Base-by-base conservation (phyloP, 2,797 vertebrate genomes). In the Amniataba percoides region DNA sequence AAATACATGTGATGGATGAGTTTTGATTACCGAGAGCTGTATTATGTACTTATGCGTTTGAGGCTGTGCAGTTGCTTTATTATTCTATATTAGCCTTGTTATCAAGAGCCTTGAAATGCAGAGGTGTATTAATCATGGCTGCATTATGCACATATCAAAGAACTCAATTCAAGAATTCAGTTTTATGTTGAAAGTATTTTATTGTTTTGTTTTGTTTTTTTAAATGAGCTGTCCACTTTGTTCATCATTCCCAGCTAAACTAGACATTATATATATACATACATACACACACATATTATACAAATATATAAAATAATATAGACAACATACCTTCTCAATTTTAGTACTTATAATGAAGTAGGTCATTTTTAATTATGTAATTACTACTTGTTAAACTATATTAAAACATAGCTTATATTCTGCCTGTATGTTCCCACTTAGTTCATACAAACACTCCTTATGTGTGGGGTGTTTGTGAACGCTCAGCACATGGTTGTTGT, bases 401-500 rank as follows among this genome's bases (percentile, higher is more conserved):
- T 23, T 21, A 15, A 15, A 53, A 40, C 21, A 53, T 9, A 49
- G n/a, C 15, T 40, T 7, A 25, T 21, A 46, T 48, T 31, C 5
- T 59, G 21, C 21, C 13, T 59, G 1, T 42, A 65, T 66, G 27
- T 56, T 68, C 23, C 67, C n/a, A 21, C 49, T 14, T 56, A 2
- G 74, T 51, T 53, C 51, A 48, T 42, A 63, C 46, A 60, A 19
- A 40, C 27, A 59, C 43, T 10, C 10, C 56, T 59, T 40, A 12
- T 55, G 46, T 19, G 5, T 19, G 14, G n/a, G 46, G 27, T 71
- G 51, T 77, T 51, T 64, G 25, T 70, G 63, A 12, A 27, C 40
- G 62, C 59, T 78, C 63, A 59, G 3, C 56, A 65, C 66, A 45
- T 18, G 5, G 52, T 43, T 66, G 64, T 91, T 89, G 56, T 89